A percentile compares a stretch with the other conserved stretches of the same genome.
Evolutionary conservation across 2,113 vertebrate species (phyloP).

Genomic region (Periophthalmus modestus): DNA sequence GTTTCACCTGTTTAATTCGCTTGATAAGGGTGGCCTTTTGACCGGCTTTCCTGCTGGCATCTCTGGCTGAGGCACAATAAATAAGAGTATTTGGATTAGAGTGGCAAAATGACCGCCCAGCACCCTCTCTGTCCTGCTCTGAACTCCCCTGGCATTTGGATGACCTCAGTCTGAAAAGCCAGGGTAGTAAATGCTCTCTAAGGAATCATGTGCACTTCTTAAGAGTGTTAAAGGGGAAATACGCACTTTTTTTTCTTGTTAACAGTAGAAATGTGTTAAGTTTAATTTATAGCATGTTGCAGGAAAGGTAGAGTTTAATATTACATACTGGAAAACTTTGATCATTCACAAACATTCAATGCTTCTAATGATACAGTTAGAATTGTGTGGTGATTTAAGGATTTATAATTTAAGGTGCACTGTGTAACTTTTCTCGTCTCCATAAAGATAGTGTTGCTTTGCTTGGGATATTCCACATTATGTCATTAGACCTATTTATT

Average conservation of each 20-base stretch:
- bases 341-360: neutral
- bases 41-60: constrained; percentile 59
- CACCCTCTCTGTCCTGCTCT: constrained; percentile 55
- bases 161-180: constrained; percentile 34
- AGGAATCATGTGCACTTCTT: constrained; percentile 13
- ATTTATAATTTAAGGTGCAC: no score
- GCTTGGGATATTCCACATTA: no score
- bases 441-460: no score
- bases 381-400: no score
- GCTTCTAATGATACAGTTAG: neutral
- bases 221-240: neutral
- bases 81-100: constrained; percentile 77
- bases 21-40: constrained; percentile 32
- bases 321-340: neutral
- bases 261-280: neutral
- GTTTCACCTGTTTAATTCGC: constrained; percentile 9
- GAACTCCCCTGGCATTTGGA: constrained; percentile 59
- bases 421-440: no score
- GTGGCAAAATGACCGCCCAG: constrained; percentile 67
- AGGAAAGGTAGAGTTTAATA: neutral
- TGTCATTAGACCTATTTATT: no score
- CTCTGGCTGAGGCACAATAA: constrained; percentile 67
- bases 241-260: neutral
- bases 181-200: constrained; percentile 7
- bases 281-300: neutral